A percentile compares a stretch with the other conserved stretches of the same genome.
These are phyloP conservation scores for Nipponia nippon DNA, from an alignment of 2,113 vertebrate species.

Conservation along the genomic window DNA sequence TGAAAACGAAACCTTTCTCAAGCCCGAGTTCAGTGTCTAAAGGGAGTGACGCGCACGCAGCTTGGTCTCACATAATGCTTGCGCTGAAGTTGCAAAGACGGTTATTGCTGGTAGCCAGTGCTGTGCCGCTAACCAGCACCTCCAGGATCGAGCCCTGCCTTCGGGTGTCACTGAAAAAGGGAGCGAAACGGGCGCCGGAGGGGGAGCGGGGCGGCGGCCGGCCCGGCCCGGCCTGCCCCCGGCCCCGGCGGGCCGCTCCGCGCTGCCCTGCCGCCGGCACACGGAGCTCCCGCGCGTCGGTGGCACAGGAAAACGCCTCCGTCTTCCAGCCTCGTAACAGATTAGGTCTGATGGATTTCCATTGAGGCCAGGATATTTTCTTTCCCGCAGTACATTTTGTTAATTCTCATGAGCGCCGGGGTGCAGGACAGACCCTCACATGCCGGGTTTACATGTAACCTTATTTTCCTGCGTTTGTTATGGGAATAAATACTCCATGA, in stretches of 20 bases:
- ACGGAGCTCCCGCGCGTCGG: not conserved
- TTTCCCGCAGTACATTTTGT: not conserved
- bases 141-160: not conserved
- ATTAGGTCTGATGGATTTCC: not conserved
- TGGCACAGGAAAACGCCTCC: not conserved
- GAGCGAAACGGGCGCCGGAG: not conserved
- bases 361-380: not conserved
- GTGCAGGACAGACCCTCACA: not conserved
- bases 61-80: not conserved
- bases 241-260: not conserved
- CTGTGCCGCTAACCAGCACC: not conserved
- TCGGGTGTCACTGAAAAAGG: not conserved
- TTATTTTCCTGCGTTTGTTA: not conserved
- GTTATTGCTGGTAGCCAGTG: not conserved
- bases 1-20: not conserved
- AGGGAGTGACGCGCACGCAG: fast-evolving
- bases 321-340: not conserved
- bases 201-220: not conserved
- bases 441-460: not conserved
- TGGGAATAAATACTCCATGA: not conserved
- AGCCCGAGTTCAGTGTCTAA: not conserved
- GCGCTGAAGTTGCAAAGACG: not conserved
- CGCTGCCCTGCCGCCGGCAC: not conserved
- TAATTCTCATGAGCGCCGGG: not conserved
- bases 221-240: not conserved